Conservation (phyloP, 2,113 vertebrate genomes). For the Hippocampus zosterae region DNA sequence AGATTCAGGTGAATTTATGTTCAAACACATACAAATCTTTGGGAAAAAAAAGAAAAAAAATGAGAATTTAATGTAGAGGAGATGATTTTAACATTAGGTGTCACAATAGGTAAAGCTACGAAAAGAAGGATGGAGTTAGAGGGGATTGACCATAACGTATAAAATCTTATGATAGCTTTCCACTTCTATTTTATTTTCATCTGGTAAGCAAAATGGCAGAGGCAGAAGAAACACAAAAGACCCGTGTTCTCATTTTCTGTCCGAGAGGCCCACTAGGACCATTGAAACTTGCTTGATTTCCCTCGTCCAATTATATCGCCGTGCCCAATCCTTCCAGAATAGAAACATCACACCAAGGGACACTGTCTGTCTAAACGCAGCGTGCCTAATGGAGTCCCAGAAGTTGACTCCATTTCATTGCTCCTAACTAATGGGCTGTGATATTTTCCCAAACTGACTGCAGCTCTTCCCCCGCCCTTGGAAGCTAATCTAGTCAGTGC, state of each 20-base stretch:
- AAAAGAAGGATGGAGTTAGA: background rate
- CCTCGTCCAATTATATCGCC: conserved; percentile 93
- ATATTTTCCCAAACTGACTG: conserved; percentile 85
- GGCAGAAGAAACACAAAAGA: conserved; percentile 65
- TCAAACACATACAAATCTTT: conserved; percentile 35
- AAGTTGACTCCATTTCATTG: conserved; percentile 91
- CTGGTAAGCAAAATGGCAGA: conserved; percentile 66
- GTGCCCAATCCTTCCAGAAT: conserved; percentile 81
- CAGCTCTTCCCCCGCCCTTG: conserved; percentile 71
- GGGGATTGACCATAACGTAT: conserved; percentile 24
- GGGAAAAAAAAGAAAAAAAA: conserved; percentile 49
- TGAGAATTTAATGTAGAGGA: conserved; percentile 49
- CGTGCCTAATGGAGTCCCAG: conserved; percentile 89
- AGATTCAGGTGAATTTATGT: conserved; percentile 23
- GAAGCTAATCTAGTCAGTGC: conserved; percentile 75
- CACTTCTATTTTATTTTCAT: conserved; percentile 52
- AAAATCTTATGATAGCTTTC: conserved; percentile 36
- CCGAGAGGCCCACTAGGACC: conserved; percentile 78
- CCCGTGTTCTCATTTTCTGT: conserved; percentile 77
- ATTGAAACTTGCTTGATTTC: conserved; percentile 90
- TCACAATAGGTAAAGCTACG: conserved; percentile 16
- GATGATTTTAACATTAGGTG: conserved; percentile 40
- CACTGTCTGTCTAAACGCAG: conserved; percentile 82
- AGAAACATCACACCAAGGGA: conserved; percentile 80
- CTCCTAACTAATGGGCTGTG: conserved; percentile 91